Percentiles rank a stretch among this genome's conserved stretches.
phyloP scores from a whole-genome alignment of 2,113 vertebrate species.

The Aldabrachelys gigantea region DNA sequence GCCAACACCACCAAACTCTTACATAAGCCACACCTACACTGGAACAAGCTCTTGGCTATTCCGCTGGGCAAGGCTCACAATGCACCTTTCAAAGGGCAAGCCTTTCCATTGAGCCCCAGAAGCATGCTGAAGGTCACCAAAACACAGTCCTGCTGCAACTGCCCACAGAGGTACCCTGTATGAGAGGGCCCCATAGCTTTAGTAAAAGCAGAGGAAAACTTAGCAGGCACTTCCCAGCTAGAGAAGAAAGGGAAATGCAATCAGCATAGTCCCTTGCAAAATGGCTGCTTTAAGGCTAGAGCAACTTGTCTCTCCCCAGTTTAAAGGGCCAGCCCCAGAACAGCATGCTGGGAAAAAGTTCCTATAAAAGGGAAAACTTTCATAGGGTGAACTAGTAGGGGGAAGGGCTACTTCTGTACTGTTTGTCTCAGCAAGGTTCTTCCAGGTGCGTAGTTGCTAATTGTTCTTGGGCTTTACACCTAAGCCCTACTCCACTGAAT shows the following conservation, averaged over 20 bases:
- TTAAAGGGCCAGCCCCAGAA: neutral
- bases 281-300: neutral
- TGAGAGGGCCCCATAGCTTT: neutral
- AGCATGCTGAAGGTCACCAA: neutral
- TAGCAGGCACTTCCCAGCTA: neutral
- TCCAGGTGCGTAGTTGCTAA: neutral
- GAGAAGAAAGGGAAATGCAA: neutral
- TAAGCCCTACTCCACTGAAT: too few species aligned
- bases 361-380: neutral
- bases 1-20: neutral
- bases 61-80: neutral
- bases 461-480: too few species aligned
- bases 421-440: neutral
- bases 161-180: neutral
- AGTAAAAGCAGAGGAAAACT: neutral
- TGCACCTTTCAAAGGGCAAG: fast-evolving
- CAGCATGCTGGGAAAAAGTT: neutral
- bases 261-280: fast-evolving
- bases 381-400: neutral
- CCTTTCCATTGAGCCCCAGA: neutral
- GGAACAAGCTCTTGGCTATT: neutral
- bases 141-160: neutral
- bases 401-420: neutral
- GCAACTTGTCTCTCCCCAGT: neutral
- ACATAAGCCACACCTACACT: neutral